Conservation (phyloP, 2,113 vertebrate species). For the Etheostoma cragini region DNA sequence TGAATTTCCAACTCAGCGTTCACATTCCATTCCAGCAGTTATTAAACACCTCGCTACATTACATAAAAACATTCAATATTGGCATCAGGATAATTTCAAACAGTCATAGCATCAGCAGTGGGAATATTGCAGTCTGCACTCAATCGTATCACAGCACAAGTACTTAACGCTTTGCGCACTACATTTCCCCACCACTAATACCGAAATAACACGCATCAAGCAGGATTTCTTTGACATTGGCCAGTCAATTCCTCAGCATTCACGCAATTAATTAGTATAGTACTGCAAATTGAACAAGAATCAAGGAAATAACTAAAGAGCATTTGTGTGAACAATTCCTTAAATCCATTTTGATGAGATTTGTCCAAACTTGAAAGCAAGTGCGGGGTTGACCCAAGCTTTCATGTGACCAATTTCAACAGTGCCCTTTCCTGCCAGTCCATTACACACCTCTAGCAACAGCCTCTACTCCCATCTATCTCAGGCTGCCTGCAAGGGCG, state of each 20-base stretch:
- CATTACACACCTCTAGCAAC: conserved; percentile 60
- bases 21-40: too few species aligned
- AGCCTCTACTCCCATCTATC: conserved; percentile 53
- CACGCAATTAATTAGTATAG: not conserved
- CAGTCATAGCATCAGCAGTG: too few species aligned
- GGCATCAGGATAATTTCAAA: too few species aligned
- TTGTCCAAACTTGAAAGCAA: conserved; percentile 54
- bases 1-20: too few species aligned
- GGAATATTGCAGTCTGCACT: too few species aligned
- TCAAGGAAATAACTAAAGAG: conserved; percentile 2
- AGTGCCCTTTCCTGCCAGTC: conserved; percentile 56
- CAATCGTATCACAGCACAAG: too few species aligned
- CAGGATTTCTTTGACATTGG: too few species aligned
- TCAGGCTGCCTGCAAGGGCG: conserved; percentile 58
- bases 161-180: too few species aligned
- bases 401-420: conserved; percentile 59
- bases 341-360: conserved; percentile 17
- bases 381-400: conserved; percentile 38
- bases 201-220: too few species aligned
- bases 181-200: too few species aligned
- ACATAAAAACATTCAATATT: too few species aligned
- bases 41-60: too few species aligned
- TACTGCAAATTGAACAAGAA: not conserved
- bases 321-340: not conserved
- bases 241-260: not conserved